phyloP scores from a whole-genome alignment of 2,113 vertebrate genomes.

The Stomatorhinus ivindoensis region DNA sequence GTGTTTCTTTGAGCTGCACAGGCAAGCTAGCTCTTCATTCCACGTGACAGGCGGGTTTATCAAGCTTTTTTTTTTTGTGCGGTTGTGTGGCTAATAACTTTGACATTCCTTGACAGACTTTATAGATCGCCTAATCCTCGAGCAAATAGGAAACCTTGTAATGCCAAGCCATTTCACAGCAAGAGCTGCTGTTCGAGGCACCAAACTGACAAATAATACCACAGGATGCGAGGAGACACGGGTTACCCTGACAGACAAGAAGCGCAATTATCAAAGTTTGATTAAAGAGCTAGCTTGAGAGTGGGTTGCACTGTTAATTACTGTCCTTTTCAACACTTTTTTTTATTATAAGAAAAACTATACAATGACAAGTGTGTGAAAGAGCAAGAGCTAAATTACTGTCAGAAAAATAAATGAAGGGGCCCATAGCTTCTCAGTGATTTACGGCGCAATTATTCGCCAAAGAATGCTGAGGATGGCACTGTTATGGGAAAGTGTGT shows the following conservation, averaged over 20 bases:
- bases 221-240: conserved; percentile 67
- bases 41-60: not conserved
- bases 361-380: conserved; percentile 99
- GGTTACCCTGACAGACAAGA: conserved; percentile 95
- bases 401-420: conserved; percentile 99
- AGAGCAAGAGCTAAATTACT: conserved; percentile 99
- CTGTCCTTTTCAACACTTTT: conserved; percentile 95
- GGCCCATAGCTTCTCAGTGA: conserved; percentile 77
- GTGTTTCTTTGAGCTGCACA: not conserved
- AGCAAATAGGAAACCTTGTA: conserved; percentile 67
- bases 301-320: conserved; percentile 94
- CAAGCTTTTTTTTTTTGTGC: conserved; percentile 37
- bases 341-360: conserved; percentile 99
- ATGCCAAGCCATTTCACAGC: conserved; percentile 47
- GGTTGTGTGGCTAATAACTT: conserved; percentile 63
- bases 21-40: not conserved
- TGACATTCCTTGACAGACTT: conserved; percentile 66
- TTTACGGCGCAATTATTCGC: conserved; percentile 99
- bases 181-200: conserved; percentile 31
- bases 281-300: conserved; percentile 89
- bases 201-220: conserved; percentile 84
- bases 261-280: conserved; percentile 99
- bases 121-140: conserved; percentile 73
- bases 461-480: conserved; percentile 86
- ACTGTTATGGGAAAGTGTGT: conserved; percentile 56